A percentile compares a stretch with the other conserved stretches of the same genome.
These are phyloP conservation scores for Sorex maritimensis DNA, from an alignment of 2,797 vertebrate genomes.

Conservation along the genomic window DNA sequence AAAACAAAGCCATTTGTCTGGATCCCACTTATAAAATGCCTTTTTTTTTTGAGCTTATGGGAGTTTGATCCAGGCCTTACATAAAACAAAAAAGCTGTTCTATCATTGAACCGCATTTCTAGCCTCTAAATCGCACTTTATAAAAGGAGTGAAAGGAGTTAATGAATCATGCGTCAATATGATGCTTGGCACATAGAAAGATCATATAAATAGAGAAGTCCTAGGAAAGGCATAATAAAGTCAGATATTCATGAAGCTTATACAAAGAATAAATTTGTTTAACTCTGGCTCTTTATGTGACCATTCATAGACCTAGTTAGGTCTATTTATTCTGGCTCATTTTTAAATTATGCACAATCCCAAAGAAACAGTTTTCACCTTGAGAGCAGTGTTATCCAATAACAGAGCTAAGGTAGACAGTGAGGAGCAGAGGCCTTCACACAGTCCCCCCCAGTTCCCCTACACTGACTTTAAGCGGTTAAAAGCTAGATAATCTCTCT, in stretches of 20 bases:
- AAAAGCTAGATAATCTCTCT: slow-evolving; percentile 56
- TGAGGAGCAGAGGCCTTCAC: slow-evolving; percentile 35
- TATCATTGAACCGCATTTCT: too few species aligned
- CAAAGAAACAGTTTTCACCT: neutral
- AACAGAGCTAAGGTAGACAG: slow-evolving; percentile 31
- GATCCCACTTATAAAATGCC: neutral
- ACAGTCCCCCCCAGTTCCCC: slow-evolving; percentile 51
- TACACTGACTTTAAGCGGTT: slow-evolving; percentile 59
- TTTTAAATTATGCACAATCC: neutral
- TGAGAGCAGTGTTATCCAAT: neutral
- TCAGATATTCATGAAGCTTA: neutral
- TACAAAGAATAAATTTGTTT: neutral
- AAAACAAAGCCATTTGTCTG: neutral
- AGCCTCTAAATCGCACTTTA: too few species aligned
- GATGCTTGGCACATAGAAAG: neutral
- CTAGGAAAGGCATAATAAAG: neutral
- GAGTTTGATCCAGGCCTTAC: too few species aligned
- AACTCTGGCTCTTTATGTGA: neutral
- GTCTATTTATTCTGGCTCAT: neutral
- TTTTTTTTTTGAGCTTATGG: neutral
- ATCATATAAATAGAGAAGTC: too few species aligned
- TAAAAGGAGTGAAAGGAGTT: neutral
- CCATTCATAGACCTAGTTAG: neutral
- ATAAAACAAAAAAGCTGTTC: too few species aligned
- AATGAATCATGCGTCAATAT: neutral